These are phyloP conservation scores for Drosophila mayri DNA, from an alignment of 1,140 invertebrate genomes.

Conservation along the genomic window DNA sequence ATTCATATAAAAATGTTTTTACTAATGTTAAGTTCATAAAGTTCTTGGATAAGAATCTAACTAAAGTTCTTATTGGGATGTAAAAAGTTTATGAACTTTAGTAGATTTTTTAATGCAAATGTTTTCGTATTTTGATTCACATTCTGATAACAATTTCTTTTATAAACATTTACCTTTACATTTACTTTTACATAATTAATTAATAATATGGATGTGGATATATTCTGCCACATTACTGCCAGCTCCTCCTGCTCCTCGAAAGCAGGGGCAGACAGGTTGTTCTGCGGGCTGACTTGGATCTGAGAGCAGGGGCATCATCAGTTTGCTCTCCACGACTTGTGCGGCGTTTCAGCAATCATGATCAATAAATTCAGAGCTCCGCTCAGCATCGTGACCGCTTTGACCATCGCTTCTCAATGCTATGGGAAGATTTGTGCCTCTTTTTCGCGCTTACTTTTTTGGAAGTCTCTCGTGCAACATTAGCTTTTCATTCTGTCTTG, in stretches of 20 bases:
- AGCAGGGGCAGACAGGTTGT: slow-evolving; percentile 41
- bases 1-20: too few species aligned
- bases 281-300: background rate
- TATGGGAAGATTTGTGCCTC: slow-evolving; percentile 66
- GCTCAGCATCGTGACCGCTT: slow-evolving; percentile 61
- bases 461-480: slow-evolving; percentile 66
- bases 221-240: slow-evolving; percentile 5
- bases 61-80: too few species aligned
- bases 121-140: too few species aligned
- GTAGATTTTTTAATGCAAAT: too few species aligned
- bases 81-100: too few species aligned
- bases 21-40: too few species aligned
- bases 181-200: background rate
- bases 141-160: background rate
- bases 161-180: too few species aligned
- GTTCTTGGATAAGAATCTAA: too few species aligned
- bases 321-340: slow-evolving; percentile 63
- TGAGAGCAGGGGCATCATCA: slow-evolving; percentile 52
- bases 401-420: slow-evolving; percentile 61
- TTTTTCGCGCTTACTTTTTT: slow-evolving; percentile 30
- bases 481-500: slow-evolving; percentile 39
- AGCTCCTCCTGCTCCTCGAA: slow-evolving; percentile 9
- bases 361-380: slow-evolving; percentile 73
- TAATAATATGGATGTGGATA: background rate
- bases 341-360: slow-evolving; percentile 75